These are phyloP conservation scores for Lasioglossum vierecki DNA, from an alignment of 2,888 invertebrate genomes.

Conservation along the genomic window DNA sequence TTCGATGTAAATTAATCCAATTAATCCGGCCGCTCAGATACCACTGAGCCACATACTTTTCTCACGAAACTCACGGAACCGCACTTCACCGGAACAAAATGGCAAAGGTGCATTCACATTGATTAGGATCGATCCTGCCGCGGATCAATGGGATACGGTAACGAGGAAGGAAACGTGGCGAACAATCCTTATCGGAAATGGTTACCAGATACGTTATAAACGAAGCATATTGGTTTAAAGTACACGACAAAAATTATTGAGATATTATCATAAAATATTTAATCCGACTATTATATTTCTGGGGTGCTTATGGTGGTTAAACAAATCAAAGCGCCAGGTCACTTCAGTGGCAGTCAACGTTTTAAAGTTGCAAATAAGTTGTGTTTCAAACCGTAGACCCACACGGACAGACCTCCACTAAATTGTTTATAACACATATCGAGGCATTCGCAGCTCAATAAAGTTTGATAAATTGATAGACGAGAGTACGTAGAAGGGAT, in stretches of 20 bases:
- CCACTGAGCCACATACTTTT: slow-evolving; percentile 71
- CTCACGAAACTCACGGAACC: slow-evolving; percentile 58
- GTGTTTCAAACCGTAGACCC: no score
- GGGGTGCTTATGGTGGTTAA: no score
- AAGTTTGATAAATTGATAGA: no score
- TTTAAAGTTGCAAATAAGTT: neutral
- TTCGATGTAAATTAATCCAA: slow-evolving; percentile 70
- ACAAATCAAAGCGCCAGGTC: neutral
- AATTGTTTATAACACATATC: no score
- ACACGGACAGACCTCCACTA: no score
- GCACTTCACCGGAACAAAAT: slow-evolving; percentile 54
- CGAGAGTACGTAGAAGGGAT: no score
- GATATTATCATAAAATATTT: neutral
- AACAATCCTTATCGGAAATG: neutral
- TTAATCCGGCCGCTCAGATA: slow-evolving; percentile 67
- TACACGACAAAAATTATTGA: neutral
- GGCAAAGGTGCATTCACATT: slow-evolving; percentile 16
- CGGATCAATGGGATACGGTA: neutral
- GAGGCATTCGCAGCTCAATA: no score
- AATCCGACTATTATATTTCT: no score
- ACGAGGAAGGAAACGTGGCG: slow-evolving; percentile 39
- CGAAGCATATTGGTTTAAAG: neutral
- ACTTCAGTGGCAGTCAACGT: neutral
- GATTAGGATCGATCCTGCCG: slow-evolving; percentile 6
- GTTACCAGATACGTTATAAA: neutral